Conservation (phyloP, 2,888 invertebrate species). For the Sussaba pulchella region DNA sequence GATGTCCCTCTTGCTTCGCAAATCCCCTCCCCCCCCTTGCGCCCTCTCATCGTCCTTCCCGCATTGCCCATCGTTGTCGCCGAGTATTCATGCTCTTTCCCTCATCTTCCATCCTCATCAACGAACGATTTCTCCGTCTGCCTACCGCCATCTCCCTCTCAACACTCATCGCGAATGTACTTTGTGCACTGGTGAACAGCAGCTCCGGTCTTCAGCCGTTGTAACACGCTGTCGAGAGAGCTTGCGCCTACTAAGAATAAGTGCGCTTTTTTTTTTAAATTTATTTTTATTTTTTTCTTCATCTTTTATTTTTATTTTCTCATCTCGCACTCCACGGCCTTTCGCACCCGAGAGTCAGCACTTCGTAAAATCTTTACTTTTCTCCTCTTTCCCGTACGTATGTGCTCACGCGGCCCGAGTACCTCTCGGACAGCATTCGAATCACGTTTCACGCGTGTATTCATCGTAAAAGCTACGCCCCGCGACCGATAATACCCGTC, state of each 20-base stretch:
- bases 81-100: conserved; percentile 35
- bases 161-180: conserved; percentile 1
- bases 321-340: conserved; percentile 26
- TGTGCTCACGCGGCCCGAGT: conserved; percentile 11
- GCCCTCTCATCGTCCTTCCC: conserved; percentile 39
- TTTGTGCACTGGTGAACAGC: conserved; percentile 8
- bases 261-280: conserved; percentile 51
- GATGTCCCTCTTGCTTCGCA: conserved; percentile 26
- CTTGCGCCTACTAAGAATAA: conserved; percentile 58
- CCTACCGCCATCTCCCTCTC: background rate
- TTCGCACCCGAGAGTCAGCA: conserved; percentile 65
- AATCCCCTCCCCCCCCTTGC: conserved; percentile 23
- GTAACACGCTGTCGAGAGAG: conserved; percentile 4
- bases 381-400: conserved; percentile 28
- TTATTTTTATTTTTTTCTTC: conserved; percentile 46
- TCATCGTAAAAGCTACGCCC: conserved; percentile 63
- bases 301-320: conserved; percentile 35
- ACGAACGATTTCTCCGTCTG: conserved; percentile 27
- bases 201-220: conserved; percentile 2
- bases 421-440: conserved; percentile 62
- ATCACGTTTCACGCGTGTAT: conserved; percentile 69
- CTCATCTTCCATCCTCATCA: conserved; percentile 28
- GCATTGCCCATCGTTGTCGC: conserved; percentile 25
- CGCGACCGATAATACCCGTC: conserved; percentile 45
- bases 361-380: conserved; percentile 67